A percentile compares a stretch with the other conserved stretches of the same genome.
phyloP scores from a whole-genome alignment of 2,797 vertebrate genomes.

The Bradypus variegatus region DNA sequence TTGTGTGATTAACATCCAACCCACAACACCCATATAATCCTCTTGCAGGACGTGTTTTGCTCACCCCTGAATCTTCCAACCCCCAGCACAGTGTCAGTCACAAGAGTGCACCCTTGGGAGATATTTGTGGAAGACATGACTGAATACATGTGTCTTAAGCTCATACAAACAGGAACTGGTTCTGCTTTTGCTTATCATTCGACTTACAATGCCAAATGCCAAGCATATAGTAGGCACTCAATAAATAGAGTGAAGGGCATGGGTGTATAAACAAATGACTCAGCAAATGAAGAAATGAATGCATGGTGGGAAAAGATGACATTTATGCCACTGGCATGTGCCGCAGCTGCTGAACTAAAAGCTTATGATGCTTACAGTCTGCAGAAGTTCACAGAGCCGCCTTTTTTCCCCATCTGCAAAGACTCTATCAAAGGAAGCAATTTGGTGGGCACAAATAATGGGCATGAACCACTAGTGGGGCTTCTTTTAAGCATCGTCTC shows the following conservation, averaged over 20 bases:
- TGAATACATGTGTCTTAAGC: not conserved
- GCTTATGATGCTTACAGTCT: no score
- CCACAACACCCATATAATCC: not conserved
- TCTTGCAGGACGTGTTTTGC: not conserved
- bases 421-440: not conserved
- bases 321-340: not conserved
- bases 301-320: not conserved
- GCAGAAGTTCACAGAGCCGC: not conserved
- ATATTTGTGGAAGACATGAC: not conserved
- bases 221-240: not conserved
- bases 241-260: not conserved
- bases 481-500: not conserved
- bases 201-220: not conserved
- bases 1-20: no score
- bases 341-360: not conserved
- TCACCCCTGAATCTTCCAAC: not conserved
- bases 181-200: not conserved
- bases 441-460: rapidly evolving
- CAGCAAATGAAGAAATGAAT: not conserved
- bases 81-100: no score
- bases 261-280: not conserved
- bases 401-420: not conserved
- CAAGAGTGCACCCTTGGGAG: not conserved
- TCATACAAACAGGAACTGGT: no score
- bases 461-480: rapidly evolving